These are phyloP conservation scores for Harpalus rufipes DNA, from an alignment of 2,888 invertebrate genomes.

Conservation along the genomic window DNA sequence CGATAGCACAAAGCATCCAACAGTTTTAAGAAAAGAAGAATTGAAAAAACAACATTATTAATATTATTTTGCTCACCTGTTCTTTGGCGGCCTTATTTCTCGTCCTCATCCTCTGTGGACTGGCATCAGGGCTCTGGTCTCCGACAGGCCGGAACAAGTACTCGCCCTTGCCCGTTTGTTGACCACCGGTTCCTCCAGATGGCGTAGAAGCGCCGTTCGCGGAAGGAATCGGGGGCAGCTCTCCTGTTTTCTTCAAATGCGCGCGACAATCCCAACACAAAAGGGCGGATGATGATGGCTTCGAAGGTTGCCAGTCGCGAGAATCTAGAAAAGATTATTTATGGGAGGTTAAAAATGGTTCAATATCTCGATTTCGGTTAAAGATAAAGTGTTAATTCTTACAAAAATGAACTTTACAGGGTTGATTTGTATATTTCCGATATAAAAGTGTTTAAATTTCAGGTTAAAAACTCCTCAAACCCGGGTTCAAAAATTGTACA, in stretches of 20 bases:
- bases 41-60: slow-evolving; percentile 86
- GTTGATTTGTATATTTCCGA: no score
- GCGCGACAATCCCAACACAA: slow-evolving; percentile 88
- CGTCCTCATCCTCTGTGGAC: slow-evolving; percentile 93
- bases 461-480: no score
- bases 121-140: slow-evolving; percentile 85
- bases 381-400: no score
- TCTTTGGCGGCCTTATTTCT: slow-evolving; percentile 90
- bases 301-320: slow-evolving; percentile 84
- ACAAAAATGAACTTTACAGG: no score
- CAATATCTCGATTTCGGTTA: no score
- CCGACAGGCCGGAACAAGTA: slow-evolving; percentile 71
- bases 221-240: slow-evolving; percentile 81
- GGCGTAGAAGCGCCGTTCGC: slow-evolving; percentile 4
- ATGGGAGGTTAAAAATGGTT: no score
- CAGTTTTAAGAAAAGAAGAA: slow-evolving; percentile 80
- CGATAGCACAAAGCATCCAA: slow-evolving; percentile 83
- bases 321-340: slow-evolving; percentile 76
- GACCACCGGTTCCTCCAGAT: slow-evolving; percentile 63
- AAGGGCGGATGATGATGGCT: slow-evolving; percentile 79
- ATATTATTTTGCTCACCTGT: slow-evolving; percentile 78
- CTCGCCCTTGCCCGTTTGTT: slow-evolving; percentile 60
- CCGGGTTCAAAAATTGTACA: no score
- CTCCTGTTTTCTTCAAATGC: slow-evolving; percentile 88
- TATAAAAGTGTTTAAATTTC: no score